phyloP scores from a whole-genome alignment of 2,113 vertebrate genomes.

The Pagrus major region DNA sequence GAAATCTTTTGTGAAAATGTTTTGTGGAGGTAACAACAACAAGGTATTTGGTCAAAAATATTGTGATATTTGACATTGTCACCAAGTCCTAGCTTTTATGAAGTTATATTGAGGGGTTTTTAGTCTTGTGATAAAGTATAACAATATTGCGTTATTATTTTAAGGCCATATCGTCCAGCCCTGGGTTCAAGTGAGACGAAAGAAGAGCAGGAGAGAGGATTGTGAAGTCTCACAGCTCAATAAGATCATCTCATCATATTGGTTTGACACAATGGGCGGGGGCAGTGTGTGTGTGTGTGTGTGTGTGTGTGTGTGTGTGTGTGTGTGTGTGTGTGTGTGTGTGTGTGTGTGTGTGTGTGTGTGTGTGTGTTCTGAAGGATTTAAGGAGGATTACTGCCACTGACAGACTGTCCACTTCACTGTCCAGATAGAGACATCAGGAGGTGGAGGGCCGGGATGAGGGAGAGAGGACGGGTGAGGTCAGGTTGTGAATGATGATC shows the following conservation, averaged over 20 bases:
- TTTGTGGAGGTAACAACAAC: no score
- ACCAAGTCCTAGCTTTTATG: no score
- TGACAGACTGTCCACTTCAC: constrained; percentile 21
- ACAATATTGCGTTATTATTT: no score
- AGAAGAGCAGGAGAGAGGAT: no score
- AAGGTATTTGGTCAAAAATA: no score
- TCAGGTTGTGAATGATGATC: not conserved
- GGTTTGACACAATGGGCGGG: not conserved
- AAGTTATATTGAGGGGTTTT: no score
- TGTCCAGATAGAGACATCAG: not conserved
- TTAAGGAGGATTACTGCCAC: constrained; percentile 20
- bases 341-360: constrained; percentile 2
- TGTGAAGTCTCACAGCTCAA: no score
- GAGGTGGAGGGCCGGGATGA: not conserved
- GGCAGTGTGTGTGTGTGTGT: not conserved
- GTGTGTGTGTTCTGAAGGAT: not conserved
- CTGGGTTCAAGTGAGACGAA: no score
- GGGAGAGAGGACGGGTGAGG: not conserved
- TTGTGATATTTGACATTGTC: no score
- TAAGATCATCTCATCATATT: not conserved
- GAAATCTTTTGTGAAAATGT: no score
- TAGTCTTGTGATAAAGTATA: no score
- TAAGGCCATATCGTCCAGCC: no score
- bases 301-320: not conserved
- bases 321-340: constrained; percentile 3